Evolutionary conservation across 1,140 invertebrate species (phyloP), one percentile per base, ranked within the genome.

Genomic region (Drosophila pseudoananassae): DNA sequence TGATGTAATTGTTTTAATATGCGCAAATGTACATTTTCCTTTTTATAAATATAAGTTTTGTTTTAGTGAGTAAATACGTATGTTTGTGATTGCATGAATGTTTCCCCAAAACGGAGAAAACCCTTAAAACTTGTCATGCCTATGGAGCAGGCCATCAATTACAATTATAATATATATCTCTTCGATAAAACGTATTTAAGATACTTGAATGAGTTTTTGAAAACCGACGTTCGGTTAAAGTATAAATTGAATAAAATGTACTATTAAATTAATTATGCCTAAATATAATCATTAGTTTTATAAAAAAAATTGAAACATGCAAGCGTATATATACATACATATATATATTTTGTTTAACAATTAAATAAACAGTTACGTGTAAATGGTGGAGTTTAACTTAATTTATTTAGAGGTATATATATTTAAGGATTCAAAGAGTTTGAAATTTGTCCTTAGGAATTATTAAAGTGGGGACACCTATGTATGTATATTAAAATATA

Each of bases 11-110:
- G 54, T 60, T 65, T 70, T 59, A 10, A 40, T 56, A 57, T 73
- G 59, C 72, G 57, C 58, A 76, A 69, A 27, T 85, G 77, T 85
- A 88, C 5, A 84, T 84, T 89, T 84, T 72, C 52, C 46, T 60
- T 51, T 51, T 20, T 23, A 8, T 81, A 74, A 61, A 17, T 74
- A 45, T 84, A 77, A 77, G 68, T 68, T 64, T 15, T 51, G 47
- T 54, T 54, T 46, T 71, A 58, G 38, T 81, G 60, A 6, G n/a
- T 43, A 43, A 8, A 47, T 57, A 40, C 46, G 47, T 66, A 51
- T 71, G 36, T 33, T 23, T 40, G 47, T 53, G 54, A 43, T 31
- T 57, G 43, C 45, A 25, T 52, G 50, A 49, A 20, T 31, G 57
- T 64, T 58, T 33, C 50, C 58, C 58, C 40, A 56, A 9, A 17